phyloP scores from a whole-genome alignment of 2,888 invertebrate genomes.

The Acrobasis consociella region DNA sequence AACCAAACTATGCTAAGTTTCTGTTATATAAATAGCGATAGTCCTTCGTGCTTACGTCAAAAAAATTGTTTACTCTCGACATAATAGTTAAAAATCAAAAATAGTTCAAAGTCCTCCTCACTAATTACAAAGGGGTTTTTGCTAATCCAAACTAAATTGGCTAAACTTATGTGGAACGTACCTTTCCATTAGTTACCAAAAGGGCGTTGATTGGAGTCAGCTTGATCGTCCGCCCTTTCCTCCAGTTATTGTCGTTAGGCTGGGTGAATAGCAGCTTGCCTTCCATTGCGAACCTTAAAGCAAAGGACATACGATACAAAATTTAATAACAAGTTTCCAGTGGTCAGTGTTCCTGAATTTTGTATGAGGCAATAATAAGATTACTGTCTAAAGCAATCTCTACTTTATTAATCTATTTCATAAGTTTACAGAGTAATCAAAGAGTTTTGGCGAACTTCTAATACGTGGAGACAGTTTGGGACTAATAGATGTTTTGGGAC shows the following conservation, averaged over 20 bases:
- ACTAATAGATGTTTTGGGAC: background rate
- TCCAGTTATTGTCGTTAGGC: slow-evolving; percentile 95
- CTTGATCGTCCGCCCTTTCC: slow-evolving; percentile 94
- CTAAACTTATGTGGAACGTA: slow-evolving; percentile 56
- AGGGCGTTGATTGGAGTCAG: slow-evolving; percentile 94
- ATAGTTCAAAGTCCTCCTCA: no score
- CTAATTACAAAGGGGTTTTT: no score
- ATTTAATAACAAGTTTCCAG: slow-evolving; percentile 28
- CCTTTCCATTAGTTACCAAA: slow-evolving; percentile 96
- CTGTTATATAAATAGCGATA: no score
- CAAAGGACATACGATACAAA: slow-evolving; percentile 36
- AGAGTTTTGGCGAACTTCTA: background rate
- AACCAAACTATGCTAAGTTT: no score
- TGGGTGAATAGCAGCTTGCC: slow-evolving; percentile 94
- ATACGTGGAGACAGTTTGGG: slow-evolving; percentile 2
- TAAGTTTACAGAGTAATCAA: slow-evolving; percentile 5
- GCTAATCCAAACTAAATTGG: slow-evolving; percentile 1
- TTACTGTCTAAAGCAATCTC: slow-evolving; percentile 8
- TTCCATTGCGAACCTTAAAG: slow-evolving; percentile 90
- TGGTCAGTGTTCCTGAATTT: slow-evolving; percentile 7
- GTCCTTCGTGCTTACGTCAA: no score
- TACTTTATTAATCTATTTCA: slow-evolving; percentile 5
- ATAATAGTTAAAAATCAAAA: no score
- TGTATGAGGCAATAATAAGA: slow-evolving; percentile 8
- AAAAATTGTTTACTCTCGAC: no score